Percentiles rank a stretch among this genome's conserved stretches.
Evolutionary conservation across 2,888 invertebrate species (phyloP).

Genomic region (Anoncus sp.): DNA sequence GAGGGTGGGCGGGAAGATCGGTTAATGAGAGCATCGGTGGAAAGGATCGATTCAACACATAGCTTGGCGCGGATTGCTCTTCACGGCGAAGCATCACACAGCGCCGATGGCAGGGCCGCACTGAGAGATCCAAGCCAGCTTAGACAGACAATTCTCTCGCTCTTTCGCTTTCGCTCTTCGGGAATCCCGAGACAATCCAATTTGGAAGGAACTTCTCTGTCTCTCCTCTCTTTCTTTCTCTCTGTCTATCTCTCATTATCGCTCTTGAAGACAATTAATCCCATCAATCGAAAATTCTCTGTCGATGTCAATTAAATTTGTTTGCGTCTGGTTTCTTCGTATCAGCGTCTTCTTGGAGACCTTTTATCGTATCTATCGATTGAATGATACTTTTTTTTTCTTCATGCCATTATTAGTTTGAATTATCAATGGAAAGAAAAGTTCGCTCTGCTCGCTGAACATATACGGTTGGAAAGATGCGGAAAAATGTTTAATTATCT

Average conservation of each 20-base stretch:
- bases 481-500: no score
- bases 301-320: constrained; percentile 42
- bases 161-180: constrained; percentile 21
- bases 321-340: constrained; percentile 1
- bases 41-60: constrained; percentile 39
- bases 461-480: background rate
- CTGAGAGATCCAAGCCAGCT: background rate
- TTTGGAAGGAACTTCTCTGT: constrained; percentile 35
- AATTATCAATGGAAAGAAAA: background rate
- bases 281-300: constrained; percentile 19
- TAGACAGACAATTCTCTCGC: constrained; percentile 23
- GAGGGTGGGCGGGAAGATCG: constrained; percentile 33
- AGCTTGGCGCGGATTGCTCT: constrained; percentile 4
- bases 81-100: constrained; percentile 4
- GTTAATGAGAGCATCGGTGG: constrained; percentile 52
- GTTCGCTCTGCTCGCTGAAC: background rate
- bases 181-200: constrained; percentile 37
- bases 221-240: background rate
- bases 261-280: constrained; percentile 21
- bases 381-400: background rate
- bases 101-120: background rate
- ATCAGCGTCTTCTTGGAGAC: constrained; percentile 5
- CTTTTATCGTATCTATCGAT: background rate
- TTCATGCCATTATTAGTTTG: background rate
- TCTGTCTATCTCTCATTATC: constrained; percentile 14